These are phyloP conservation scores for Phaethon lepturus DNA, from an alignment of 2,113 vertebrate genomes.

Conservation along the genomic window DNA sequence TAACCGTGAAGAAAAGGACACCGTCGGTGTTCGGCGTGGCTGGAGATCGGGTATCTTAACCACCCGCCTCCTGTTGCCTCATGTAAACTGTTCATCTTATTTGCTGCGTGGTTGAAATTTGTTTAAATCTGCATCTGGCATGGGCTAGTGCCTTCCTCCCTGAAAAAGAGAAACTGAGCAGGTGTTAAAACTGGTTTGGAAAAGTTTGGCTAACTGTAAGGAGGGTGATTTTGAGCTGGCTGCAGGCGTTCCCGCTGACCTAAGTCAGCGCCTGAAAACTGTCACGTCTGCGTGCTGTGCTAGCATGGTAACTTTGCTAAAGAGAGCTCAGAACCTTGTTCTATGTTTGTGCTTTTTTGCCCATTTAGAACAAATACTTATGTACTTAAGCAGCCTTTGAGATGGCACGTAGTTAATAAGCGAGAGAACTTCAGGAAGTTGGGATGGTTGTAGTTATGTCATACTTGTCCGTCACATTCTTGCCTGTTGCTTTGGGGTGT, in stretches of 20 bases:
- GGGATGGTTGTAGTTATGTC: background rate
- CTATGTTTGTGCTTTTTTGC: rapidly evolving
- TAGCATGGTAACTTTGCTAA: rapidly evolving
- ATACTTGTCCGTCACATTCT: rapidly evolving
- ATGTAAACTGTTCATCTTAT: background rate
- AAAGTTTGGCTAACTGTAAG: background rate
- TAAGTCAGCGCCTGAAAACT: background rate
- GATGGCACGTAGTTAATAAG: background rate
- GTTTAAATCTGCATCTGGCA: background rate
- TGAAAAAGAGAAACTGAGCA: background rate
- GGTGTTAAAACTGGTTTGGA: background rate
- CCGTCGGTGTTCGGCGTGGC: background rate
- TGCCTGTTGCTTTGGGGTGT: background rate
- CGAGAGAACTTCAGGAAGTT: background rate
- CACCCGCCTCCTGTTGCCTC: background rate
- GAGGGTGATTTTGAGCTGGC: background rate
- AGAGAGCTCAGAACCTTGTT: background rate
- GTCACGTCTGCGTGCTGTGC: rapidly evolving
- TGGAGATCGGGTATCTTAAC: background rate
- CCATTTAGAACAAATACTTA: no score
- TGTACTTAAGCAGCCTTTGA: background rate
- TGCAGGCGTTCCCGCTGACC: background rate
- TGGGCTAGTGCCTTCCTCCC: no score
- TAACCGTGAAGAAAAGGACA: background rate
- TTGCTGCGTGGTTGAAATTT: background rate